Evolutionary conservation across 2,113 vertebrate genomes (phyloP).

Genomic region (Ursus arctos): DNA sequence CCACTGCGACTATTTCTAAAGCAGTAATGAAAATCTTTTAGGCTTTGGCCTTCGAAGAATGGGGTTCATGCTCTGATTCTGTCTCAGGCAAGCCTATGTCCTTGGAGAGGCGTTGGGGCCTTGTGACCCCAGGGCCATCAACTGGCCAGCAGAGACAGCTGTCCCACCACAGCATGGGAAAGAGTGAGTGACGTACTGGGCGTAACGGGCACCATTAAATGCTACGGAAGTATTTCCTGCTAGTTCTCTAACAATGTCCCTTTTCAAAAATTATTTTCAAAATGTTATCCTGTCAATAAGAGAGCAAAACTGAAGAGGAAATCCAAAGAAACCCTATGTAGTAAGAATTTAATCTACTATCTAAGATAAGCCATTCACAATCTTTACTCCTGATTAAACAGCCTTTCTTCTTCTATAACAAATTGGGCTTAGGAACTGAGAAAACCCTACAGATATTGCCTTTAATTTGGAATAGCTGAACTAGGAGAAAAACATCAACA

Average conservation of each 20-base stretch:
- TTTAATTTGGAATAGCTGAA: background rate
- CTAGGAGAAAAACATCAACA: slow-evolving; percentile 5
- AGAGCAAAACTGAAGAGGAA: background rate
- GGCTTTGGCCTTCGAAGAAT: background rate
- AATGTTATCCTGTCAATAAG: slow-evolving; percentile 11
- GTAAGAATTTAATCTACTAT: slow-evolving; percentile 45
- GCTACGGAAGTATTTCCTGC: background rate
- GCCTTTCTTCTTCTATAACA: background rate
- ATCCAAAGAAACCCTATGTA: background rate
- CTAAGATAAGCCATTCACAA: background rate
- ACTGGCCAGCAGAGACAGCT: background rate
- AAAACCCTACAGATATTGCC: background rate
- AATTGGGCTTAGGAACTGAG: background rate
- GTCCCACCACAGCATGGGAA: background rate
- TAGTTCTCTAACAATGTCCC: background rate
- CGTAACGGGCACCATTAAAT: background rate
- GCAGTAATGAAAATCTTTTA: background rate
- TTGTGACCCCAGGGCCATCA: background rate
- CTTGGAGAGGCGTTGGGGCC: background rate
- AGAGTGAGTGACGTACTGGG: background rate
- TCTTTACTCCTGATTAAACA: background rate
- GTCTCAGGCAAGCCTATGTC: background rate
- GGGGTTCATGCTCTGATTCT: background rate
- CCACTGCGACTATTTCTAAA: slow-evolving; percentile 45
- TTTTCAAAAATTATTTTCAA: slow-evolving; percentile 4